These are phyloP conservation scores for Oncorhynchus nerka DNA, from an alignment of 2,113 vertebrate species.

Conservation along the genomic window DNA sequence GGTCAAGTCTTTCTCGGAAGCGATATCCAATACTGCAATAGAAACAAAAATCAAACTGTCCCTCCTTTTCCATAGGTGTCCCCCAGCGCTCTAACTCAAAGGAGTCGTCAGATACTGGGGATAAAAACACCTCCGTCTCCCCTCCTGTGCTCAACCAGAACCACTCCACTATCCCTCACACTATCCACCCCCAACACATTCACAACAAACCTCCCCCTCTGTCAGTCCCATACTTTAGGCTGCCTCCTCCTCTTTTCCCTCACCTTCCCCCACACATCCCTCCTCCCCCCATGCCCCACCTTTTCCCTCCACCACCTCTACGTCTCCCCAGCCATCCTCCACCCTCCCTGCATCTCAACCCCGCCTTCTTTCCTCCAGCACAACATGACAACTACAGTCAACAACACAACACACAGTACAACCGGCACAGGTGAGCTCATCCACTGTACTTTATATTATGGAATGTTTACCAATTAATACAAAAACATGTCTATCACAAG, in stretches of 20 bases:
- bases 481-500: not conserved
- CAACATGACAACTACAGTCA: constrained; percentile 62
- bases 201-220: constrained; percentile 47
- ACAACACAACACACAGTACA: constrained; percentile 70
- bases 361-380: constrained; percentile 82
- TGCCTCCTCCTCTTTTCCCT: constrained; percentile 57
- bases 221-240: constrained; percentile 43
- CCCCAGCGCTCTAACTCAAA: constrained; percentile 79
- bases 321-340: constrained; percentile 74
- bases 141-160: constrained; percentile 44
- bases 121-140: constrained; percentile 58
- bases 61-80: constrained; percentile 73
- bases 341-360: constrained; percentile 84
- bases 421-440: constrained; percentile 80
- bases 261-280: constrained; percentile 43
- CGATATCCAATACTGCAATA: not conserved
- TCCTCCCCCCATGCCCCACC: constrained; percentile 71
- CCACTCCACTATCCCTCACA: constrained; percentile 34
- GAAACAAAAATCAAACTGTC: not conserved
- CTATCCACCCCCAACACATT: constrained; percentile 37
- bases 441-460: not conserved
- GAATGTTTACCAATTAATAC: too few relatives aligned
- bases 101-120: constrained; percentile 64
- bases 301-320: constrained; percentile 75
- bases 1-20: not conserved